Conservation (phyloP, 2,113 vertebrate species). For the Archocentrus centrarchus region DNA sequence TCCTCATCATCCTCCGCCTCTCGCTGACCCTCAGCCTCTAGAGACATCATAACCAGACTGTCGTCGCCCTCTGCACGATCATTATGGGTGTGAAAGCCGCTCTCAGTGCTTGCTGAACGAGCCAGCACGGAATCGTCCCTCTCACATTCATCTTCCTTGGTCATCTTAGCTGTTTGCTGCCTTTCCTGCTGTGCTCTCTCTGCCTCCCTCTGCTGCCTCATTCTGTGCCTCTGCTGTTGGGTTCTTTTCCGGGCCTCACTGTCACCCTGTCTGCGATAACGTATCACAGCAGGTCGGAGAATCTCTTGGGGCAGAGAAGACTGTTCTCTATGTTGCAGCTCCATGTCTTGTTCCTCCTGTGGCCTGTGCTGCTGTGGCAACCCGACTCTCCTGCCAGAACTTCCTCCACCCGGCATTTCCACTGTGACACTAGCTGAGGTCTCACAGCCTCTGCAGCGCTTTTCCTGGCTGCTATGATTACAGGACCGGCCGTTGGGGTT, state of each 20-base stretch:
- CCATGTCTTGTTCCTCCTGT: slow-evolving; percentile 66
- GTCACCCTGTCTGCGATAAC: slow-evolving; percentile 81
- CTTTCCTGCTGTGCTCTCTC: slow-evolving; percentile 63
- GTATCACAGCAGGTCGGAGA: slow-evolving; percentile 74
- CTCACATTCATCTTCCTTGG: slow-evolving; percentile 83
- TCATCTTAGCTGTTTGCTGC: slow-evolving; percentile 40
- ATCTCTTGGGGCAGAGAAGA: slow-evolving; percentile 52
- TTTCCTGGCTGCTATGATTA: slow-evolving; percentile 69
- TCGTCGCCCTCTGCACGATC: slow-evolving; percentile 94
- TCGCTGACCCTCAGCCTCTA: slow-evolving; percentile 72
- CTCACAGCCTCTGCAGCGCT: slow-evolving; percentile 69
- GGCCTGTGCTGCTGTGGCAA: slow-evolving; percentile 28
- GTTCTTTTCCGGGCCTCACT: slow-evolving; percentile 75
- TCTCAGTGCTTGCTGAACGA: slow-evolving; percentile 94
- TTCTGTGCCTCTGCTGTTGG: slow-evolving; percentile 78
- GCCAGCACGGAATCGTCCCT: slow-evolving; percentile 82
- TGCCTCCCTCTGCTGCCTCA: slow-evolving; percentile 74
- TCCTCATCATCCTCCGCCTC: slow-evolving; percentile 72
- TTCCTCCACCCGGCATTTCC: slow-evolving; percentile 2
- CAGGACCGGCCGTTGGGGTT: slow-evolving; percentile 55
- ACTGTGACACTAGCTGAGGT: slow-evolving; percentile 1
- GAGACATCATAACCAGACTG: slow-evolving; percentile 73
- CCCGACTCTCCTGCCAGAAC: slow-evolving; percentile 12
- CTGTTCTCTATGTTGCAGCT: slow-evolving; percentile 63
- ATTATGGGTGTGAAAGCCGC: slow-evolving; percentile 94